Evolutionary conservation across 1,140 invertebrate species (phyloP).

Genomic region (Eueides isabella): DNA sequence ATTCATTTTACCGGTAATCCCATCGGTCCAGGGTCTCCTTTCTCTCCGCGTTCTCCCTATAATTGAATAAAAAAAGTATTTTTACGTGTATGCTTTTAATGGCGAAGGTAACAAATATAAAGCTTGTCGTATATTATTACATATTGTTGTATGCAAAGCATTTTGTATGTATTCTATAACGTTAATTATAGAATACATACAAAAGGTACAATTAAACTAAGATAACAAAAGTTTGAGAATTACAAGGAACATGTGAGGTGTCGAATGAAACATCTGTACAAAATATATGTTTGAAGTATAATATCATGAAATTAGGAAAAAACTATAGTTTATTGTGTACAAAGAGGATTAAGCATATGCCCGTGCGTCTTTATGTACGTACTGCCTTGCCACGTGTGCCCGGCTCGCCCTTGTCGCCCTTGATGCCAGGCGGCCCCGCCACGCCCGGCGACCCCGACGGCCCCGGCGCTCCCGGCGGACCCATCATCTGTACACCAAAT

Average conservation of each 20-base stretch:
- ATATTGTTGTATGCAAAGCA: too few relatives aligned
- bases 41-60: constrained; percentile 94
- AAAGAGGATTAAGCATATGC: not conserved
- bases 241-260: too few relatives aligned
- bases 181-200: too few relatives aligned
- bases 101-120: too few relatives aligned
- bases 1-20: constrained; percentile 93
- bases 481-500: constrained; percentile 79
- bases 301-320: not conserved
- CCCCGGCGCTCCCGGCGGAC: constrained; percentile 93
- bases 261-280: too few relatives aligned
- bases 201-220: too few relatives aligned
- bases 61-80: constrained; percentile 56
- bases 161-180: too few relatives aligned
- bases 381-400: constrained; percentile 95
- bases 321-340: not conserved
- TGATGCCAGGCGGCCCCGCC: constrained; percentile 93
- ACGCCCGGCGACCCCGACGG: constrained; percentile 87
- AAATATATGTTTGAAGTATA: not conserved
- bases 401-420: constrained; percentile 92
- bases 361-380: constrained; percentile 66
- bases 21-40: constrained; percentile 96
- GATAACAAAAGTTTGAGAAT: too few relatives aligned
- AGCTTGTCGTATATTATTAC: too few relatives aligned
- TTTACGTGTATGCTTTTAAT: not conserved